Evolutionary conservation across 2,888 invertebrate genomes (phyloP), one percentile per base, ranked within the genome.

Genomic region (Drosophila austrosaltans): DNA sequence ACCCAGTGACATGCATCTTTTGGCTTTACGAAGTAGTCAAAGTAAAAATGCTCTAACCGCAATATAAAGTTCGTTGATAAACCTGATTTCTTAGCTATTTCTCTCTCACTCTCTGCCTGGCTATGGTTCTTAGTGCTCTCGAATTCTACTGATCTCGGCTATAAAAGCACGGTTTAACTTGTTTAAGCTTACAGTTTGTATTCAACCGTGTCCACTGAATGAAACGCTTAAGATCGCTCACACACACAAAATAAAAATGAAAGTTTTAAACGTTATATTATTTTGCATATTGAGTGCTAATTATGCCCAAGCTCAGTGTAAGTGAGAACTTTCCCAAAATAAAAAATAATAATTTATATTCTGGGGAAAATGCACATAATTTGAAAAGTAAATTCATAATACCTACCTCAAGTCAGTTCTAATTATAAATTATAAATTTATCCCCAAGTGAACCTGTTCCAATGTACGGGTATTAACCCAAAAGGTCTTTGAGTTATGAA

Each of bases 1-100:
- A 72, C 73, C 82, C 58, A 79, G 69, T 82, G 71, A 73, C 72
- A 75, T 75, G 82, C 66, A 75, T 74, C 25, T 72, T 40, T 58
- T 16, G 16, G 16, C 16, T 16, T 16, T 16, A 16, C 16, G 16
- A 16, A 12, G 10, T 28, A n/a, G 22, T 30, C 44, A 63, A 67
- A 67, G 56, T 30, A 30, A 53, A 63, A 81, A 40, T n/a, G 48
- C 4, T 56, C 58, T 59, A 66, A 77, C 80, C 86, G 59, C 78
- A 82, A 61, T 53, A 42, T 72, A 69, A 25, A 36, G 36, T 36
- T 36, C 7, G 10, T 36, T 36, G 36, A 36, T 36, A 36, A 66
- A 44, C 48, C 48, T 10, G 48, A 48, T 48, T 22, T 3, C 10
- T 36, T 8, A 8, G 8, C 8, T 36, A 1, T 36, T 5, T 8